Base-by-base conservation (phyloP, 2,888 invertebrate species). In the Chloroclystis v-ata region DNA sequence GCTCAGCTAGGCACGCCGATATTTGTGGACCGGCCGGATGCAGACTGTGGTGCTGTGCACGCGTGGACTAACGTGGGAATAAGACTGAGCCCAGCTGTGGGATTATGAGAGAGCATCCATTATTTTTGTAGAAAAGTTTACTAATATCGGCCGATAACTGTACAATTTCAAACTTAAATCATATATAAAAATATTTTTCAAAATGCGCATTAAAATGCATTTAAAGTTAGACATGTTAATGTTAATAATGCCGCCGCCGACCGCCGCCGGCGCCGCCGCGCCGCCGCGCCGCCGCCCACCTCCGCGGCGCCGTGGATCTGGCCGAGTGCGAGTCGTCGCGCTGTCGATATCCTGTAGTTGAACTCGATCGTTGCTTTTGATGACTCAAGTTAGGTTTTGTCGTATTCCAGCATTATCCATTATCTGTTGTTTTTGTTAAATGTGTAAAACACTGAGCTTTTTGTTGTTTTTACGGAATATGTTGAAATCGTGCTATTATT, bases 161-260 rank as follows among this genome's bases (percentile, higher is more conserved):
- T 52, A 53, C 50, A 51, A 52, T 53, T 52, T 48, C 51, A 49
- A 24, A 41, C 26, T 33, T 6, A 41, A 50, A 35, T 46, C 41
- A 45, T 43, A 39, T 47, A 49, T 45, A 52, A 30, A 48, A 45
- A 50, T 54, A 52, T 51, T 50, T 53, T 49, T 50, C 35, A 49
- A 50, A 38, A 47, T 26, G 38, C 43, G 37, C 44, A 50, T 49
- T 41, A 43, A 40, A 50, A 43, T 46, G 49, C 43, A 40, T 50
- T 38, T 42, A 42, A 47, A 26, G 40, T 43, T 35, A 16, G 45
- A 47, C 46, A 39, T 37, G 28, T 46, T 37, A n/a, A n/a, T n/a
- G n/a, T n/a, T n/a, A n/a, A n/a, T n/a, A n/a, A n/a, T n/a, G n/a
- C n/a, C 3, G 20, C 20, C 20, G 20, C 20, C 20, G 3, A n/a